Evolutionary conservation across 2,888 invertebrate genomes (phyloP).

Genomic region (Hemaris fuciformis): DNA sequence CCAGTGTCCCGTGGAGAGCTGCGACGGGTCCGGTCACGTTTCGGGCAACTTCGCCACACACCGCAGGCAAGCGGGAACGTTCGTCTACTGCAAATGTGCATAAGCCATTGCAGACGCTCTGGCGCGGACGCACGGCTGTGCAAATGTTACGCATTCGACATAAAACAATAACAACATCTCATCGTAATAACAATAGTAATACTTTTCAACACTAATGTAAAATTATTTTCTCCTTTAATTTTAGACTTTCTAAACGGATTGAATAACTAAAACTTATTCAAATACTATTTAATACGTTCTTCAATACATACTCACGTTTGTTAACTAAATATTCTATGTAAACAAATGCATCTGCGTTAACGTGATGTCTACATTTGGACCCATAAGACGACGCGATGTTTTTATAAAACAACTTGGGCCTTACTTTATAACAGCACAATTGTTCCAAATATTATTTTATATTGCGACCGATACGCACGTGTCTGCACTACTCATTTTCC

Average conservation of each 20-base stretch:
- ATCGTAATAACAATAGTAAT: too few relatives aligned
- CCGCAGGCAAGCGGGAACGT: conserved; percentile 86
- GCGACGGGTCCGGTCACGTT: conserved; percentile 93
- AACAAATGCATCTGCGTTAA: not conserved
- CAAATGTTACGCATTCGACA: conserved; percentile 10
- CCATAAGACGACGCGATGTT: not conserved
- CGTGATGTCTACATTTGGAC: not conserved
- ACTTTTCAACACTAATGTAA: too few relatives aligned
- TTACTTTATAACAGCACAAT: not conserved
- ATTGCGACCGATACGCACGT: not conserved
- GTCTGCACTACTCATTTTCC: not conserved
- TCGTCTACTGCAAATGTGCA: conserved; percentile 41
- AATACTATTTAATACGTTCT: too few relatives aligned
- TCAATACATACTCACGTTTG: too few relatives aligned
- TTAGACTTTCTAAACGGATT: too few relatives aligned
- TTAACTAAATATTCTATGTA: not conserved
- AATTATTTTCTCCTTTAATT: too few relatives aligned
- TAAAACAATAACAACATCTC: not conserved
- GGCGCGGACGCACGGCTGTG: conserved; percentile 20
- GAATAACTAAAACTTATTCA: too few relatives aligned
- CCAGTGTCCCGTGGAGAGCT: conserved; percentile 89
- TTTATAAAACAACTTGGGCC: not conserved
- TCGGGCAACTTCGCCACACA: conserved; percentile 95
- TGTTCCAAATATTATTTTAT: not conserved
- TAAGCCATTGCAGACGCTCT: conserved; percentile 11